Evolutionary conservation across 2,888 invertebrate genomes (phyloP), one percentile per base, ranked within the genome.

Genomic region (Amiota minor): DNA sequence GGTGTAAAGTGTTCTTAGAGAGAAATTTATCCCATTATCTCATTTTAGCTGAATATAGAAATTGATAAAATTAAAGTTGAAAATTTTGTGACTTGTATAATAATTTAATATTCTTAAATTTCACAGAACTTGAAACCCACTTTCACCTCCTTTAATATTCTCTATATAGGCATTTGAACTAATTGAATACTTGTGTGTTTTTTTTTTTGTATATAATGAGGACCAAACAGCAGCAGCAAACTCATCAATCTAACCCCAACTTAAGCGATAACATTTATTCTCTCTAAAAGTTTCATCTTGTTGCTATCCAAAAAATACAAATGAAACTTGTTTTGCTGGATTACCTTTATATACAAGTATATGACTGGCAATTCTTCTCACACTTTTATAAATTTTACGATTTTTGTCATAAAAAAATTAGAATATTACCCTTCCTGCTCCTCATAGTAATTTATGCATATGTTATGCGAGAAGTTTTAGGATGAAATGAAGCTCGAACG

Each of bases 111-210:
- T 35, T 6, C 35, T 35, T 35, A 35, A 6, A 35, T 35, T 35
- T 35, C 35, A 4, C 35, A 8, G 35, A 35, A 35, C 35, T 35
- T 35, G 35, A 35, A 35, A 35, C 35, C 35, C 35, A 3, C 23
- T 23, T 23, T 23, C 23, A 23, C 3, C 23, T 23, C 23, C 3
- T 23, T 2, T 23, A 23, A 23, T 3, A 23, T 23, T 23, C 23
- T 23, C 3, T 23, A 35, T 35, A 35, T 35, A 8, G 11, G 14
- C 53, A 53, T 53, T 4, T 3, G 35, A 8, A n/a, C 67, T 68
- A 68, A 68, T 68, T 68, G 67, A 68, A 68, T 68, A 50, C 18
- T 50, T 68, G 62, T 68, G 50, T 53, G 49, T 3, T 16, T 18
- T 18, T n/a, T n/a, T n/a, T n/a, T n/a, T n/a, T n/a, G n/a, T 65